phyloP scores from a whole-genome alignment of 2,113 vertebrate genomes.

The Carettochelys insculpta region DNA sequence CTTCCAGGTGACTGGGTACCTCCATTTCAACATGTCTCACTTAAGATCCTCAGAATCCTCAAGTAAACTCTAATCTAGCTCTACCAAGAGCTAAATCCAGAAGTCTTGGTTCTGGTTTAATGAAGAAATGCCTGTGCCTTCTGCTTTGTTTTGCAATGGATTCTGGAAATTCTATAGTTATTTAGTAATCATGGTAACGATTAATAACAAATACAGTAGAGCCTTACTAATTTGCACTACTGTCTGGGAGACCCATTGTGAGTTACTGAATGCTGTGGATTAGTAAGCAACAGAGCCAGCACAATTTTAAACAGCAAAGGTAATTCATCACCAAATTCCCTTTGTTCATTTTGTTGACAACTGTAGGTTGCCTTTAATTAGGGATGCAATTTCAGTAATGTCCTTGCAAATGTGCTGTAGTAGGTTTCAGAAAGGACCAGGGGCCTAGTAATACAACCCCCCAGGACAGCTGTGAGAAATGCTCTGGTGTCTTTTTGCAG shows the following conservation, averaged over 20 bases:
- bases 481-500: background rate
- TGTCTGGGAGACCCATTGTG: background rate
- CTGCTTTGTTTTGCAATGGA: rapidly evolving
- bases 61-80: rapidly evolving
- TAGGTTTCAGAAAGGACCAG: background rate
- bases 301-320: background rate
- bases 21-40: background rate
- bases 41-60: background rate
- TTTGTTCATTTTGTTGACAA: background rate
- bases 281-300: background rate
- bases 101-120: background rate
- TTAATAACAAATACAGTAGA: background rate
- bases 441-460: background rate
- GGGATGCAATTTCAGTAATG: background rate
- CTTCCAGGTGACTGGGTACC: background rate
- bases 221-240: background rate
- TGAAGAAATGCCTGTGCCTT: rapidly evolving
- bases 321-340: slow-evolving; percentile 19
- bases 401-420: background rate
- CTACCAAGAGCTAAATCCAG: background rate
- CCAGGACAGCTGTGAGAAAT: background rate
- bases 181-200: background rate
- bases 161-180: rapidly evolving
- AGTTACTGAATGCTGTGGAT: background rate
- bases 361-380: slow-evolving; percentile 48